A percentile compares a stretch with the other conserved stretches of the same genome.
phyloP scores from a whole-genome alignment of 2,888 invertebrate species.

The Unio pictorum region DNA sequence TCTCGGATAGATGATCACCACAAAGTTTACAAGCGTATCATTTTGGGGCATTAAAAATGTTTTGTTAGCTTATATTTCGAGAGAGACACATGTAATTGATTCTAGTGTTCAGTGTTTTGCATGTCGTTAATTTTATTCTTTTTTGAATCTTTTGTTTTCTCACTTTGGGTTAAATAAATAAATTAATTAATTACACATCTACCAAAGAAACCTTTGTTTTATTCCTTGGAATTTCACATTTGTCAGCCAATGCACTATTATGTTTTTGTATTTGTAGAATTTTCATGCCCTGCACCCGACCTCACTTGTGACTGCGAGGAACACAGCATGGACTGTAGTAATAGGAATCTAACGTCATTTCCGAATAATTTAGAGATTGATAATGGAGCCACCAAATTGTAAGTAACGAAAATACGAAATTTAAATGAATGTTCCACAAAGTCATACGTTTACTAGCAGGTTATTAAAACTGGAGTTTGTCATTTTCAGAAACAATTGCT shows the following conservation, averaged over 20 bases:
- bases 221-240: too few species aligned
- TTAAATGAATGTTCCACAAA: neutral
- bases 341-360: constrained; percentile 51
- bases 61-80: too few species aligned
- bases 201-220: too few species aligned
- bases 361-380: constrained; percentile 32
- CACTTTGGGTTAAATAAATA: too few species aligned
- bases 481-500: neutral
- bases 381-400: constrained; percentile 47
- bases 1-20: too few species aligned
- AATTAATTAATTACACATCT: too few species aligned
- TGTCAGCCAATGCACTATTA: constrained; percentile 15
- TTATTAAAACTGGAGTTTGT: neutral
- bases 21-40: too few species aligned
- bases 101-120: too few species aligned
- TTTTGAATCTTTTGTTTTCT: too few species aligned
- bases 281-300: constrained; percentile 67
- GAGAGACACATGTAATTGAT: too few species aligned
- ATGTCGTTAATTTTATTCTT: too few species aligned
- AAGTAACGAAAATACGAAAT: constrained; percentile 19
- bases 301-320: constrained; percentile 71
- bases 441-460: neutral
- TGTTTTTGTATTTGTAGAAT: constrained; percentile 67
- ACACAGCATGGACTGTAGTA: constrained; percentile 71
- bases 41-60: too few species aligned